phyloP scores from a whole-genome alignment of 53 echinoderm and acorn worm genomes.

The Holothuria scabra region DNA sequence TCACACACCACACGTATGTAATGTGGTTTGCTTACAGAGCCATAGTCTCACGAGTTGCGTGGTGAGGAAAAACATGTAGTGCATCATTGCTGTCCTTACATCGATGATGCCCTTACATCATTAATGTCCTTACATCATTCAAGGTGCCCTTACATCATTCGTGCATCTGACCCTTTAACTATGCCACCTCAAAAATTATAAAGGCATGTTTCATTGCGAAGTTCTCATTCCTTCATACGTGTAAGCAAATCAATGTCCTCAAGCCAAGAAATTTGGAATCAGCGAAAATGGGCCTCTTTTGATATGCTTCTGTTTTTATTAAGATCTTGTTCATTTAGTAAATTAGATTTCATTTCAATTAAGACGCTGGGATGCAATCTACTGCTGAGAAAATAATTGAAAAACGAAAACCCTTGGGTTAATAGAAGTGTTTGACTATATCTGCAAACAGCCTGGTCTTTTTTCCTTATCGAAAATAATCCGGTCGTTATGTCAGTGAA shows the following conservation, averaged over 20 bases:
- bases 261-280: background rate
- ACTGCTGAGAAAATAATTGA: background rate
- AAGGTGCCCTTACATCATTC: no score
- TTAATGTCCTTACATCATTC: no score
- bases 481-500: background rate
- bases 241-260: background rate
- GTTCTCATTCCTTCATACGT: no score
- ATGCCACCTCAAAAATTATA: no score
- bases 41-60: no score
- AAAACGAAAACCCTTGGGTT: background rate
- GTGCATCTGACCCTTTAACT: no score
- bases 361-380: constrained; percentile 26
- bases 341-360: constrained; percentile 42
- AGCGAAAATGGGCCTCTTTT: background rate
- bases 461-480: constrained; percentile 11
- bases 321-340: constrained; percentile 25
- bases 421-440: background rate
- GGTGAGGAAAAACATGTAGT: no score
- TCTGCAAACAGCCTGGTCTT: background rate
- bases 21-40: no score
- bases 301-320: constrained; percentile 17
- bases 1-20: no score
- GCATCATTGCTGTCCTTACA: no score
- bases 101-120: no score
- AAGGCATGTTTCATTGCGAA: no score